Evolutionary conservation across 2,797 vertebrate species (phyloP).

Genomic region (Philypnodon macrostomus): DNA sequence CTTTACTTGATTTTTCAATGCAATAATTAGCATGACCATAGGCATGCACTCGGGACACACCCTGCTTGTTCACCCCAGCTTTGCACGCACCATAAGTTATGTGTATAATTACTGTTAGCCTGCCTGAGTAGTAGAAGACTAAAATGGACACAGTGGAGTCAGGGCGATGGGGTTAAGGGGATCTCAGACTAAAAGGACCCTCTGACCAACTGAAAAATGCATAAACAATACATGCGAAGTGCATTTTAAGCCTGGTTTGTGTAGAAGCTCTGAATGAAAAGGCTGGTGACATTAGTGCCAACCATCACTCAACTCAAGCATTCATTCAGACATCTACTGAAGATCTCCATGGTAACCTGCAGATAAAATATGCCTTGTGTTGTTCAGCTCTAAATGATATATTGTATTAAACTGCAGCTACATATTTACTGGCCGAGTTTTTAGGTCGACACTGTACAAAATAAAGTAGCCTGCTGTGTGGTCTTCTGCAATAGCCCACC

Average conservation of each 20-base stretch:
- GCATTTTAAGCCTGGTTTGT: constrained; percentile 25
- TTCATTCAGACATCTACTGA: constrained; percentile 31
- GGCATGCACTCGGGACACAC: constrained; percentile 37
- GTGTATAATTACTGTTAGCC: constrained; percentile 8
- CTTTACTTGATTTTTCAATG: constrained; percentile 27
- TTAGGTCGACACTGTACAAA: too few species aligned
- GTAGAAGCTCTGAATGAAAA: constrained; percentile 29
- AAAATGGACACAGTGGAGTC: constrained; percentile 24
- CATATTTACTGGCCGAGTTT: too few species aligned
- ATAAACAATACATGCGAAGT: constrained; percentile 51
- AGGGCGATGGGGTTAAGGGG: constrained; percentile 30
- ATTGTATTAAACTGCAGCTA: neutral
- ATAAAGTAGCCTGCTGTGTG: too few species aligned
- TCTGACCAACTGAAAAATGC: constrained; percentile 52
- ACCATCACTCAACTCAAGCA: constrained; percentile 15
- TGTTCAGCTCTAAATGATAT: neutral
- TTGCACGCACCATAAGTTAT: constrained; percentile 31
- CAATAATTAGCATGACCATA: constrained; percentile 49
- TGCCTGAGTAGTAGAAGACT: constrained; percentile 8
- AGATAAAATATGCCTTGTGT: constrained; percentile 15
- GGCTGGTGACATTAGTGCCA: constrained; percentile 15
- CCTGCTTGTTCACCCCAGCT: constrained; percentile 21
- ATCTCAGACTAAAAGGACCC: constrained; percentile 33
- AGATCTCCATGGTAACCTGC: constrained; percentile 51
- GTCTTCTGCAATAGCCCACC: too few species aligned